Percentiles rank a stretch among this genome's conserved stretches.
Evolutionary conservation across 2,113 vertebrate genomes (phyloP).

Genomic region (Erinaceus europaeus): DNA sequence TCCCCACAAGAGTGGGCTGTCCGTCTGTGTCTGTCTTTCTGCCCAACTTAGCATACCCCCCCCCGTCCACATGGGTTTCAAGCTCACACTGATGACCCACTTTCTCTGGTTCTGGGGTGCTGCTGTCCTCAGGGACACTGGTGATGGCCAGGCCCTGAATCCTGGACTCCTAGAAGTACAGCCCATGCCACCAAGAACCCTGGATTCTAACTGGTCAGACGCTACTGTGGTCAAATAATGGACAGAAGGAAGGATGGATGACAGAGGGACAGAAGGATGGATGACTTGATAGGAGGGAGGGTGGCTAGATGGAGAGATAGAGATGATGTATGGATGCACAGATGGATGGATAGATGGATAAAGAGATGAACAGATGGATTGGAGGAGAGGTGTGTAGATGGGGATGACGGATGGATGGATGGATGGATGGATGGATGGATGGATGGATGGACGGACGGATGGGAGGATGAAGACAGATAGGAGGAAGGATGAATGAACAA

Average conservation of each 20-base stretch:
- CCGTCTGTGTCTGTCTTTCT: not conserved
- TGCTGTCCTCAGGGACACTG: not conserved
- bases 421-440: not conserved
- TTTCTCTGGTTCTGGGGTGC: not conserved
- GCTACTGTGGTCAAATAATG: constrained; percentile 1
- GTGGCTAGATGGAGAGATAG: not conserved
- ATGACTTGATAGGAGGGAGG: no score
- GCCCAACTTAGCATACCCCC: not conserved
- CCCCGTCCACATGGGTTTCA: not conserved
- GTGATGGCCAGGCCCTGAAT: not conserved
- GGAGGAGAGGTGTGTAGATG: not conserved
- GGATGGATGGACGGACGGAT: not conserved
- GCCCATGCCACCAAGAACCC: not conserved
- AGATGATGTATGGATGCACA: not conserved
- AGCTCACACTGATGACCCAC: not conserved
- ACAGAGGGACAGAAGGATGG: no score
- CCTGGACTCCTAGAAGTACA: not conserved
- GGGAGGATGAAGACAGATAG: no score
- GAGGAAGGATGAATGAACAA: not conserved
- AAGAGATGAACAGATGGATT: not conserved
- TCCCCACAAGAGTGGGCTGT: no score
- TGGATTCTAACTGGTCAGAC: not conserved
- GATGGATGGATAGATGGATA: not conserved
- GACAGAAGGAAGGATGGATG: not conserved
- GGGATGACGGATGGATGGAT: not conserved